Evolutionary conservation across 2,113 vertebrate genomes (phyloP), one percentile per base, ranked within the genome.

Genomic region (Orthonyx spaldingii): DNA sequence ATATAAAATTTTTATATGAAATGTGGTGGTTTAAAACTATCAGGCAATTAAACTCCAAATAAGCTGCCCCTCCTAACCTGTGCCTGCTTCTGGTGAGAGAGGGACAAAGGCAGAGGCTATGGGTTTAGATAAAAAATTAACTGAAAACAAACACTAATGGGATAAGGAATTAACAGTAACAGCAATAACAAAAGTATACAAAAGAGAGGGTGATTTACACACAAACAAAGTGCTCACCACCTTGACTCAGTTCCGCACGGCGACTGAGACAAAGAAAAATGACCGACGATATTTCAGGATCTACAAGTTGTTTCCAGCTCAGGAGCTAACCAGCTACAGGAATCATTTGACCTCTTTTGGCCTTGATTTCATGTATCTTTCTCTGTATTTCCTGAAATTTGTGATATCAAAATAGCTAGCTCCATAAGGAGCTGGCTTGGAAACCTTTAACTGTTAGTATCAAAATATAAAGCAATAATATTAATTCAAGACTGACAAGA

Each of bases 21-120:
- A 26, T n/a, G 9, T 14, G 18, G 33, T 53, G 3, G 11, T 53
- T 89, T 53, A 75, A 60, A 89, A 53, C 6, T 8, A 68, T 19
- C 13, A 21, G 17, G 3, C 4, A 57, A 57, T 65, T 57, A 37
- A 57, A 33, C 8, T 50, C 32, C 35, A 57, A 37, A 74, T 52
- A 28, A 74, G 19, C 10, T n/a, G 8, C 1, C 7, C 1, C 27
- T 14, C 6, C 9, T 66, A 52, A 3, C 7, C 37, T 44, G 15
- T 13, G 6, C 8, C 5, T 5, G 5, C 5, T 37, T 59, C 60
- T 52, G 19, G 16, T 52, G 37, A 46, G 23, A 59, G 18, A 65
- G 12, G 13, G 28, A 44, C 19, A 65, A 72, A 65, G 20, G 16
- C 4, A 56, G 41, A 71, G 14, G 10, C 35, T 33, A 23, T 15